A percentile compares a stretch with the other conserved stretches of the same genome.
These are phyloP conservation scores for Leucoptera coffeella DNA, from an alignment of 2,888 invertebrate species.

Conservation along the genomic window DNA sequence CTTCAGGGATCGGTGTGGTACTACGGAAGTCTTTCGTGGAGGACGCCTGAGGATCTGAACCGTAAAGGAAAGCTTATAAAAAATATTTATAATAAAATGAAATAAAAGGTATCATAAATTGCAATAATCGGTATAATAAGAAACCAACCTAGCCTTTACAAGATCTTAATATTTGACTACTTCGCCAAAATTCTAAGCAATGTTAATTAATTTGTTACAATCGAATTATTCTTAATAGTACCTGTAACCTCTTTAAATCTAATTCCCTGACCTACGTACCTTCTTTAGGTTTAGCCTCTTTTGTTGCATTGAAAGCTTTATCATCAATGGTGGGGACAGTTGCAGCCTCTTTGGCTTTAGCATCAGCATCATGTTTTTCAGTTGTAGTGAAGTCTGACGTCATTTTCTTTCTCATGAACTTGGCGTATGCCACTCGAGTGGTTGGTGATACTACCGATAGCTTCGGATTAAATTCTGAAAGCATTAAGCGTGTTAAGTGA, in stretches of 20 bases:
- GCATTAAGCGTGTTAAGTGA: too few relatives aligned
- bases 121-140: too few relatives aligned
- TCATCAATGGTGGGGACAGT: conserved; percentile 13
- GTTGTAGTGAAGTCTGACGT: conserved; percentile 43
- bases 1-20: conserved; percentile 56
- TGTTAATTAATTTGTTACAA: too few relatives aligned
- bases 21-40: conserved; percentile 25
- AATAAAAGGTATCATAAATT: too few relatives aligned
- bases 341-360: conserved; percentile 7
- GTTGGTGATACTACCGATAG: conserved; percentile 68
- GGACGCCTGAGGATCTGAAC: not conserved
- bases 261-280: too few relatives aligned
- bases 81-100: not conserved
- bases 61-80: not conserved
- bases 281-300: too few relatives aligned
- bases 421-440: conserved; percentile 79
- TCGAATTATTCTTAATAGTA: too few relatives aligned
- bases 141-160: too few relatives aligned
- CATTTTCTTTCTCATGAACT: conserved; percentile 75
- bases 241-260: too few relatives aligned
- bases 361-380: too few relatives aligned
- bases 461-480: conserved; percentile 74
- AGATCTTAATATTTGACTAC: too few relatives aligned
- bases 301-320: conserved; percentile 23
- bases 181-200: too few relatives aligned